Evolutionary conservation across 2,113 vertebrate species (phyloP).

Genomic region (Bostrychus sinensis): DNA sequence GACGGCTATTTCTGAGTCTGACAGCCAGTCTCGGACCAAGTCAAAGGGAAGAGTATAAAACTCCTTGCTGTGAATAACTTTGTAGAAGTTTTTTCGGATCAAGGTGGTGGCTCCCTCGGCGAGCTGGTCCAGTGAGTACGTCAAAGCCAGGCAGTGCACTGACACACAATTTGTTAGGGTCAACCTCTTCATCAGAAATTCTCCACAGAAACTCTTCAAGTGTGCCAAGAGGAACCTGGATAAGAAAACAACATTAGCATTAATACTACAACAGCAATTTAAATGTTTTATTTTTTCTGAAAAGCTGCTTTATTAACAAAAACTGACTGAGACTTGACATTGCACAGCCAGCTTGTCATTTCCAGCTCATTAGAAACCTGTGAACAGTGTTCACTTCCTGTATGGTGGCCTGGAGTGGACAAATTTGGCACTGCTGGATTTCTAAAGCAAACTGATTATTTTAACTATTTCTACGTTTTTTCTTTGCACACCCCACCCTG

Average conservation of each 20-base stretch:
- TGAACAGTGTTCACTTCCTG: too few relatives aligned
- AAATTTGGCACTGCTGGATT: too few relatives aligned
- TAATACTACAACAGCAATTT: not conserved
- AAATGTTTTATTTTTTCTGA: not conserved
- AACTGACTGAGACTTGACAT: too few relatives aligned
- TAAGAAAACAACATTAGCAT: not conserved
- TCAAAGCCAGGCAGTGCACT: slow-evolving; percentile 92
- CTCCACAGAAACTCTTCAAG: slow-evolving; percentile 92
- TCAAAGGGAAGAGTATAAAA: slow-evolving; percentile 92
- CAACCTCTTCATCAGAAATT: slow-evolving; percentile 94
- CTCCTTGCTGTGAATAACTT: slow-evolving; percentile 90
- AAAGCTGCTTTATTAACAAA: too few relatives aligned
- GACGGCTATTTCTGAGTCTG: slow-evolving; percentile 90
- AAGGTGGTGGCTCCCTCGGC: slow-evolving; percentile 87
- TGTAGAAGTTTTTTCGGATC: slow-evolving; percentile 93
- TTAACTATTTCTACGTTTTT: too few relatives aligned
- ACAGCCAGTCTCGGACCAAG: slow-evolving; percentile 92
- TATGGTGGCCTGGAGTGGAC: too few relatives aligned
- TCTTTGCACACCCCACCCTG: too few relatives aligned
- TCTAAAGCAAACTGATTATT: too few relatives aligned
- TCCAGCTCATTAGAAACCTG: too few relatives aligned
- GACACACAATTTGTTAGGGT: slow-evolving; percentile 93
- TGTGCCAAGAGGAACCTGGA: slow-evolving; percentile 89
- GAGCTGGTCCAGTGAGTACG: slow-evolving; percentile 92
- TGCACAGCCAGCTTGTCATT: too few relatives aligned